Base-by-base conservation (phyloP, 2,797 vertebrate species). In the Eulemur mongoz region DNA sequence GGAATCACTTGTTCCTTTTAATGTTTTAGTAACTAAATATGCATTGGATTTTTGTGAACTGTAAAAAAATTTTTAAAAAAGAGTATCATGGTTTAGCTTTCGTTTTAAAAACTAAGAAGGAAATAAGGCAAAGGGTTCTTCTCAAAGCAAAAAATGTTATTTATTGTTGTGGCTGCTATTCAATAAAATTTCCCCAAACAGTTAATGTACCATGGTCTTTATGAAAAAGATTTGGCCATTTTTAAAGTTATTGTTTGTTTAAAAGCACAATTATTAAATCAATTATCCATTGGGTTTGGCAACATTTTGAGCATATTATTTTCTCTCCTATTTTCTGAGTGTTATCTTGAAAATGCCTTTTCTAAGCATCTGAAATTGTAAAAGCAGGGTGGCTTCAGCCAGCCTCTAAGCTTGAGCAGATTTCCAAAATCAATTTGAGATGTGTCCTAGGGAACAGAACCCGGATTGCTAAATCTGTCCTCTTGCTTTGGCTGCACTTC, bases 301-400 rank as follows among this genome's bases (percentile, higher is more conserved):
- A 48, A 65, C 15, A 82, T 70, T 88, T 79, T 67, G 13, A 57
- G 4, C 18, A 17, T 11, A 30, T 27, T 65, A 45, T 69, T 89
- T 25, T 78, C 52, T 84, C 35, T 67, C 25, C 50, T 11, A 50
- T 15, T 18, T 30, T 89, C 38, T 25, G 17, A 27, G 15, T 69
- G 5, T 86, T 92, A 18, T 81, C 54, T 86, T 70, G 14, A 92
- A 96, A 95, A 95, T 83, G 59, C 1, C 57, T 93, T 95, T 48
- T 52, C 32, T 80, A 11, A 87, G 25, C 32, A 43, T 89, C 35
- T 67, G 48, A 70, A 80, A 40, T 54, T 79, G 11, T 83, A 65
- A 93, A 67, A 79, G 7, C 14, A 63, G 18, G 18, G 35, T 43
- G 18, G 4, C 43, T 59, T 70, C 52, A 81, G 73, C 15, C 18